Percentiles rank a stretch among this genome's conserved stretches.
Evolutionary conservation across 2,113 vertebrate genomes (phyloP).

Genomic region (Corynorhinus townsendii): DNA sequence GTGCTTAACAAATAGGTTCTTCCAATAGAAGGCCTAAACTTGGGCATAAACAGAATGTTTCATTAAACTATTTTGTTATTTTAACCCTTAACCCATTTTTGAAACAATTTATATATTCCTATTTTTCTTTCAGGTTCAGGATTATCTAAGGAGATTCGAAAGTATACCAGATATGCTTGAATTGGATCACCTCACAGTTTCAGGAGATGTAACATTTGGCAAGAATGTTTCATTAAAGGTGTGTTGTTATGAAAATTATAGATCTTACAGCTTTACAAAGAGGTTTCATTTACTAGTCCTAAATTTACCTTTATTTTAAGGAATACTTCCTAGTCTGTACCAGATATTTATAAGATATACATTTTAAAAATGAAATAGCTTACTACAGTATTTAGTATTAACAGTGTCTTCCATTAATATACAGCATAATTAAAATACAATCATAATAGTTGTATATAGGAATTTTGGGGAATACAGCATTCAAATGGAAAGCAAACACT

Average conservation of each 20-base stretch:
- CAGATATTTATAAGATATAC: background rate
- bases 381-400: background rate
- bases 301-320: conserved; percentile 45
- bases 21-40: background rate
- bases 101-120: conserved; percentile 18
- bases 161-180: conserved; percentile 99
- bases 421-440: conserved; percentile 28
- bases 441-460: background rate
- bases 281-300: conserved; percentile 20
- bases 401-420: background rate
- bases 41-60: conserved; percentile 10
- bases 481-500: conserved; percentile 28
- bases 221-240: conserved; percentile 98
- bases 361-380: background rate
- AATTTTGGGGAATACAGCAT: background rate
- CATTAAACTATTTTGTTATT: background rate
- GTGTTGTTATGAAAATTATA: conserved; percentile 49
- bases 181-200: conserved; percentile 98
- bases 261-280: conserved; percentile 26
- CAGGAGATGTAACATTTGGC: conserved; percentile 97
- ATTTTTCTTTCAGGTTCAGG: conserved; percentile 88
- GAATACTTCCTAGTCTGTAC: conserved; percentile 17
- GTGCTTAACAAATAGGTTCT: conserved; percentile 11
- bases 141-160: conserved; percentile 95
- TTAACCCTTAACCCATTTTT: background rate